phyloP scores from a whole-genome alignment of 2,797 vertebrate species.

The Melanotaenia trifasciata region DNA sequence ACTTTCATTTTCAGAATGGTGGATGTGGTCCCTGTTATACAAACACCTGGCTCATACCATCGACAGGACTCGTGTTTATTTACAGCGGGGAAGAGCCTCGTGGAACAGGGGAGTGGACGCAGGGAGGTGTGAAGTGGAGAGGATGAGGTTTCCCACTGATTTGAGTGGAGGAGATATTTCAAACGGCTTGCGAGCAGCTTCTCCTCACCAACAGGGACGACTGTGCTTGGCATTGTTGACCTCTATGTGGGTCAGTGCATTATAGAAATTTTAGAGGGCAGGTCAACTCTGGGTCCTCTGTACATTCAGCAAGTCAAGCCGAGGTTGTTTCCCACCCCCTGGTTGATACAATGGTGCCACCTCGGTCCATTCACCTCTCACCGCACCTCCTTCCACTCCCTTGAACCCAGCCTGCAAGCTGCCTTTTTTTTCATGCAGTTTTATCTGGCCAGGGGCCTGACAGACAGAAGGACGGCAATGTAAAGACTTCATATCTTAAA shows the following conservation, averaged over 20 bases:
- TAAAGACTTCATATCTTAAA: constrained; percentile 70
- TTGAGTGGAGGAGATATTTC: constrained; percentile 37
- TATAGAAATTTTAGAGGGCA: constrained; percentile 54
- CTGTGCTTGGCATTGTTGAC: constrained; percentile 70
- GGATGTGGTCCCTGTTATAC: constrained; percentile 76
- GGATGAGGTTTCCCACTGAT: constrained; percentile 54
- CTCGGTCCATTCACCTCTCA: constrained; percentile 56
- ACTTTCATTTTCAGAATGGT: constrained; percentile 76
- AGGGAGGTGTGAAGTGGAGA: constrained; percentile 44
- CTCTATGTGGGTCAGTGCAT: constrained; percentile 75
- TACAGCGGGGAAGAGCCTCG: constrained; percentile 73
- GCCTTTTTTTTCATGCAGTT: constrained; percentile 71
- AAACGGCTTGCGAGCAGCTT: constrained; percentile 54
- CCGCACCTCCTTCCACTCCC: constrained; percentile 38
- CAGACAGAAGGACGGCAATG: constrained; percentile 64
- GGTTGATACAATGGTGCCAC: constrained; percentile 41
- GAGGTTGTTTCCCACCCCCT: constrained; percentile 50
- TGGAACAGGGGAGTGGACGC: constrained; percentile 47
- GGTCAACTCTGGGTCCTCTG: constrained; percentile 76
- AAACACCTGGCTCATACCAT: constrained; percentile 82
- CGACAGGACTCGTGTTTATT: constrained; percentile 79
- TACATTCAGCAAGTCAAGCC: constrained; percentile 81
- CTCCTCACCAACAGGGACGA: constrained; percentile 59
- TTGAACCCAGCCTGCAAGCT: constrained; percentile 62
- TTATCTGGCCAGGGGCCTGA: constrained; percentile 49